Conservation (phyloP, 2,797 vertebrate species). For the Erpetoichthys calabaricus region DNA sequence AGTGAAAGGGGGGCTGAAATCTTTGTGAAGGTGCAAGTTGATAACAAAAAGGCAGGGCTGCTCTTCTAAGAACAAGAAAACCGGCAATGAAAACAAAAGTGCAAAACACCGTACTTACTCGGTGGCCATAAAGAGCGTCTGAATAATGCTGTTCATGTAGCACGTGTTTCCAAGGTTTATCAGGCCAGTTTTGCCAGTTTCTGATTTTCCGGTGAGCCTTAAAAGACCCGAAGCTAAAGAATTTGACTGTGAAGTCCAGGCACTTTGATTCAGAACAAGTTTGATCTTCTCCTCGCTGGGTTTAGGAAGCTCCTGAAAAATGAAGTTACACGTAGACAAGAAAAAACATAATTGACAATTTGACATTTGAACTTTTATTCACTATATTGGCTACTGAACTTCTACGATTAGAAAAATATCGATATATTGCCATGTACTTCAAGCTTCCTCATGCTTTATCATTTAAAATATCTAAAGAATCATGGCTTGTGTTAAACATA, state of each 20-base stretch:
- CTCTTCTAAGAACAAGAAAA: too few species aligned
- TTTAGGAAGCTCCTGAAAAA: slow-evolving; percentile 72
- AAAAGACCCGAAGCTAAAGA: slow-evolving; percentile 74
- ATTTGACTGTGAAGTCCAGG: slow-evolving; percentile 94
- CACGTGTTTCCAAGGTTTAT: slow-evolving; percentile 96
- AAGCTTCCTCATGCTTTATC: too few species aligned
- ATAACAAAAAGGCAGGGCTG: too few species aligned
- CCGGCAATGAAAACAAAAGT: too few species aligned
- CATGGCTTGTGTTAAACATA: too few species aligned
- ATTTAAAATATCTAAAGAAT: too few species aligned
- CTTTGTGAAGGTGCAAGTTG: too few species aligned
- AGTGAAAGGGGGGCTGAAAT: too few species aligned
- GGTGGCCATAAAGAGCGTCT: slow-evolving; percentile 94
- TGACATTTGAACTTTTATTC: too few species aligned
- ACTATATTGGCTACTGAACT: too few species aligned
- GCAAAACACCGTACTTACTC: slow-evolving; percentile 62
- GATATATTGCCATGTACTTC: too few species aligned
- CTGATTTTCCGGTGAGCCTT: slow-evolving; percentile 80
- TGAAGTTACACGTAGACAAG: background rate
- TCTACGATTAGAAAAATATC: too few species aligned
- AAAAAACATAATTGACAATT: background rate
- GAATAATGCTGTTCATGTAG: slow-evolving; percentile 97
- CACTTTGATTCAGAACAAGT: slow-evolving; percentile 87
- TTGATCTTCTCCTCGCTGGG: slow-evolving; percentile 89
- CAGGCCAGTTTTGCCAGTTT: slow-evolving; percentile 93